A percentile compares a stretch with the other conserved stretches of the same genome.
Conservation (phyloP, 1,140 invertebrate species). For the Neodiprion pinetum region DNA sequence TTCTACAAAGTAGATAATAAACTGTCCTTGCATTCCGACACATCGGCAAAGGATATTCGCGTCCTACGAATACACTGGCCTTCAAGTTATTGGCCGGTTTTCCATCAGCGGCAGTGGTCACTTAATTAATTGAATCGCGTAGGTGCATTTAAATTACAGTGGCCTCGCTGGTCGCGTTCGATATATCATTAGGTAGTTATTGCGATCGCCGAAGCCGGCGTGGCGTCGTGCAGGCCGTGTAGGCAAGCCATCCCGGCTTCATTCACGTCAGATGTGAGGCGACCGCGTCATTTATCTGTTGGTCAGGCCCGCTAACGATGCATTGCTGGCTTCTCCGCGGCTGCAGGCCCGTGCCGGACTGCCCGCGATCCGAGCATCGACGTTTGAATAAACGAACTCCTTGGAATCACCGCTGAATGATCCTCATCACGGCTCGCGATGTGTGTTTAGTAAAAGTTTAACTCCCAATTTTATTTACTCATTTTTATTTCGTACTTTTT, state of each 20-base stretch:
- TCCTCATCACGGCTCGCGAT: background rate
- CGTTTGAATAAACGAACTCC: conserved; percentile 23
- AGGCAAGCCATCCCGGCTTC: conserved; percentile 45
- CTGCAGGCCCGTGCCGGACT: conserved; percentile 21
- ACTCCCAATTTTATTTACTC: background rate
- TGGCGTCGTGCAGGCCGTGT: background rate
- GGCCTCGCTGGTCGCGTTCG: conserved; percentile 28
- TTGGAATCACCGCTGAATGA: conserved; percentile 14
- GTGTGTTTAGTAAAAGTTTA: too few relatives aligned
- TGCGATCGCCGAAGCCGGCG: conserved; percentile 37
- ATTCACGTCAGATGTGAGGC: conserved; percentile 53
- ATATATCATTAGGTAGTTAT: conserved; percentile 54
- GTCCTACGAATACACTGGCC: too few relatives aligned
- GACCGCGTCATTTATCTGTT: conserved; percentile 54
- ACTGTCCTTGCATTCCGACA: too few relatives aligned
- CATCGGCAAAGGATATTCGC: too few relatives aligned
- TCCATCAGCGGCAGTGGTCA: background rate
- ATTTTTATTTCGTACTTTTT: background rate
- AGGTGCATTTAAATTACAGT: background rate
- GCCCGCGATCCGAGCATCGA: conserved; percentile 20
- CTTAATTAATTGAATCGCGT: conserved; percentile 16
- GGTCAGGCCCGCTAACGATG: conserved; percentile 48
- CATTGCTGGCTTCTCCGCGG: conserved; percentile 33
- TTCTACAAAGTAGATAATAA: too few relatives aligned
- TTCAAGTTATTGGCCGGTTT: too few relatives aligned